phyloP scores from a whole-genome alignment of 2,113 vertebrate species.

The Oophaga pumilio region DNA sequence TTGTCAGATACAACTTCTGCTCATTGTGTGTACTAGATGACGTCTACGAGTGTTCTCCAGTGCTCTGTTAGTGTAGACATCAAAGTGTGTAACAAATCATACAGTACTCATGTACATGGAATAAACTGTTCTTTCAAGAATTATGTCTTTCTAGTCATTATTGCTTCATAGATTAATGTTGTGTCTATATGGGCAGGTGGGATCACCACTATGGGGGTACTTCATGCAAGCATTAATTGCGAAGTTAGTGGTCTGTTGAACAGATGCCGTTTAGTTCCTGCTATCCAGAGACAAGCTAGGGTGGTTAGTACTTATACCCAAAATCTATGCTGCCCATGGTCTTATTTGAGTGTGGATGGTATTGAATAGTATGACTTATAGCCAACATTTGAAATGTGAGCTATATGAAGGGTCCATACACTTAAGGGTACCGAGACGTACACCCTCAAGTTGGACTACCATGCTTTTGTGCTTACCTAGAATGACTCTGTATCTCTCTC shows the following conservation, averaged over 20 bases:
- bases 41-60: constrained; percentile 24
- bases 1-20: constrained; percentile 4
- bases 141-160: not conserved
- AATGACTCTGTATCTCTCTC: too few species aligned
- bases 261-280: not conserved
- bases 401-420: too few species aligned
- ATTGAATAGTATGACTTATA: too few species aligned
- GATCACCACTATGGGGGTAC: not conserved
- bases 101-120: constrained; percentile 43
- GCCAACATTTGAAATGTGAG: too few species aligned
- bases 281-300: not conserved
- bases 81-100: constrained; percentile 30
- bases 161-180: not conserved
- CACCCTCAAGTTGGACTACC: too few species aligned
- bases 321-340: too few species aligned
- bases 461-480: too few species aligned
- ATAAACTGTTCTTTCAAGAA: constrained; percentile 48
- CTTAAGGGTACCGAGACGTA: too few species aligned
- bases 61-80: constrained; percentile 45
- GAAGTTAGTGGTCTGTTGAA: too few species aligned
- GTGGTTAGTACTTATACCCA: too few species aligned
- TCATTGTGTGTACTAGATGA: constrained; percentile 30
- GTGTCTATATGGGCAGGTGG: not conserved
- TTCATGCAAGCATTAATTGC: not conserved
- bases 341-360: too few species aligned